Evolutionary conservation across 2,797 vertebrate genomes (phyloP).

Genomic region (Florisuga fusca): DNA sequence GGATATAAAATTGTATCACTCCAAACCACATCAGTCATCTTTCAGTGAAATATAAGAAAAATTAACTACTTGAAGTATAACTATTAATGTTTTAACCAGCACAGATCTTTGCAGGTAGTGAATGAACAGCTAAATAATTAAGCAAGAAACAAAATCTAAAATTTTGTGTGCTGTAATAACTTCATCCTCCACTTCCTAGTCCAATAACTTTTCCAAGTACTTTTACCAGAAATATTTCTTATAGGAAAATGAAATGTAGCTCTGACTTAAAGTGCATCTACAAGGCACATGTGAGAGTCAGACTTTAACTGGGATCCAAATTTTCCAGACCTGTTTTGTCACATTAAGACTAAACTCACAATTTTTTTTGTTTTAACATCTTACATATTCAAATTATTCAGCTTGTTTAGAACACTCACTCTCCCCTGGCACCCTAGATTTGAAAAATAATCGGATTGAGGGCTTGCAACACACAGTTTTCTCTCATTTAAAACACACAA

Average conservation of each 20-base stretch:
- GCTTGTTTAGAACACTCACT: not conserved
- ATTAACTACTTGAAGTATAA: not conserved
- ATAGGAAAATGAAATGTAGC: not conserved
- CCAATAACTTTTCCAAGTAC: not conserved
- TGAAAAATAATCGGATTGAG: slow-evolving; percentile 37
- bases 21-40: slow-evolving; percentile 6
- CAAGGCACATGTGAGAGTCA: not conserved
- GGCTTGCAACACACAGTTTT: not conserved
- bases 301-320: not conserved
- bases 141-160: not conserved
- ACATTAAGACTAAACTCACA: not conserved
- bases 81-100: not conserved
- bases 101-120: not conserved
- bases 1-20: slow-evolving; percentile 31
- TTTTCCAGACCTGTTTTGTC: slow-evolving; percentile 15
- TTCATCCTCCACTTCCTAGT: not conserved
- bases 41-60: slow-evolving; percentile 6
- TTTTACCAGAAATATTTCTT: slow-evolving; percentile 37
- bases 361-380: slow-evolving; percentile 38
- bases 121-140: not conserved
- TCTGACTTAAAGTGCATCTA: not conserved
- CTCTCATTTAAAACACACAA: not conserved
- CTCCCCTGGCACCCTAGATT: slow-evolving; percentile 13
- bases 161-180: not conserved
- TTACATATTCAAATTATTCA: slow-evolving; percentile 15